Evolutionary conservation across 1,140 invertebrate species (phyloP).

Genomic region (Aleiodes sp.): DNA sequence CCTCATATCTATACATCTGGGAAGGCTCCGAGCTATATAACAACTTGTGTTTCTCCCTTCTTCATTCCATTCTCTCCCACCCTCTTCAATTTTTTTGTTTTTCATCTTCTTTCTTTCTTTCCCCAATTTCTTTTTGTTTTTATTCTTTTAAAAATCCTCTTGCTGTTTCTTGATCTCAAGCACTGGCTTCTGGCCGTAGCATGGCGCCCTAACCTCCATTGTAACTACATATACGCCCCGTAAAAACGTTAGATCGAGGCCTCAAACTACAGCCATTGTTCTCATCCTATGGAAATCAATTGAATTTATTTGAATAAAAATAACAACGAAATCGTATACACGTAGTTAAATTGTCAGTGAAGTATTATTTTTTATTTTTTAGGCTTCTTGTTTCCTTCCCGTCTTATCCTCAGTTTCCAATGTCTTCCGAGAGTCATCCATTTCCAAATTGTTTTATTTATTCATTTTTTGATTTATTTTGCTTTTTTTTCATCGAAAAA

Average conservation of each 20-base stretch:
- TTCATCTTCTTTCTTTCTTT: no score
- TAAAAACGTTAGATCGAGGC: not conserved
- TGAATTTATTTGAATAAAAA: slow-evolving; percentile 66
- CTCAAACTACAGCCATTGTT: slow-evolving; percentile 55
- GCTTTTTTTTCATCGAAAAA: not conserved
- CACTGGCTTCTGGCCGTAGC: slow-evolving; percentile 1
- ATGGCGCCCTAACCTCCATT: not conserved
- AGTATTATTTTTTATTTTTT: not conserved
- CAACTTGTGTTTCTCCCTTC: slow-evolving; percentile 6
- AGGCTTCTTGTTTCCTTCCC: not conserved
- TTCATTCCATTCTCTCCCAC: no score
- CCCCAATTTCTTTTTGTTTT: not conserved
- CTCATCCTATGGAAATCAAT: slow-evolving; percentile 65
- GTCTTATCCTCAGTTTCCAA: not conserved
- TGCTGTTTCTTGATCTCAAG: slow-evolving; percentile 7
- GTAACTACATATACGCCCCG: not conserved
- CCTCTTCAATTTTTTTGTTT: no score
- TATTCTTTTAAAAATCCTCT: not conserved
- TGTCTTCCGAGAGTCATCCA: not conserved
- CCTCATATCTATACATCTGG: slow-evolving; percentile 25
- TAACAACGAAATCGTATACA: slow-evolving; percentile 22
- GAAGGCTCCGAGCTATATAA: slow-evolving; percentile 22
- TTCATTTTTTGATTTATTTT: not conserved
- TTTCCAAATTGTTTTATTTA: not conserved
- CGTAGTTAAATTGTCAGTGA: not conserved